Evolutionary conservation across 2,113 vertebrate species (phyloP), one percentile per base, ranked within the genome.

Genomic region (Rhinopomastus cyanomelas): DNA sequence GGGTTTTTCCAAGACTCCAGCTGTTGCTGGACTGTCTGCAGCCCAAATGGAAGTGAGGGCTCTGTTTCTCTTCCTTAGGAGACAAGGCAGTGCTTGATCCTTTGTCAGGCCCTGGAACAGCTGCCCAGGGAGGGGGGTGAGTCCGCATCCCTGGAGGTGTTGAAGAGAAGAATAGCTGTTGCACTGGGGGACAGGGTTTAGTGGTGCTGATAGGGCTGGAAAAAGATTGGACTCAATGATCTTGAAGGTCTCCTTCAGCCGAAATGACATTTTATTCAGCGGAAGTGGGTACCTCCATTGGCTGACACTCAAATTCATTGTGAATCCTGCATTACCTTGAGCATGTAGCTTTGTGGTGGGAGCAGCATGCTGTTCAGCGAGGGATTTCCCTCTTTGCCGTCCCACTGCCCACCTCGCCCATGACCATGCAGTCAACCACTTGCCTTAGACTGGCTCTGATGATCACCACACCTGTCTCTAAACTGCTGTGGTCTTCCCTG

Each of bases 271-370:
- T 57, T 77, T 36, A 48, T 48, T 18, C 19, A 21, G 37, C 34
- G 56, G 13, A 80, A 71, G 6, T 44, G 3, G 12, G 48, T 62
- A 21, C 5, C 53, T 20, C 16, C 23, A 51, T 14, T 11, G 27
- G 21, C 10, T 49, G 51, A 73, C 8, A 2, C 51, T 65, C 16
- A 29, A 30, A 15, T 59, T 53, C 9, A 39, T 71, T 74, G 3
- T 34, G 22, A 80, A 79, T 76, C 20, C 29, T 9, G 4, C 0
- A 1, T 68, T 9, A n/a, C 49, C 29, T 52, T 39, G 46, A 53
- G 6, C 0, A 0, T 25, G 16, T 0, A 1, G 5, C 59, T 85
- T 75, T 52, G 34, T 56, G 44, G 62, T 21, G 64, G 6, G 3
- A 55, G 23, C 46, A 51, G 25, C 30, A 12, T 1, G 0, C 44